Percentiles rank a stretch among this genome's conserved stretches.
phyloP scores from a whole-genome alignment of 2,113 vertebrate species.

The Strix uralensis region DNA sequence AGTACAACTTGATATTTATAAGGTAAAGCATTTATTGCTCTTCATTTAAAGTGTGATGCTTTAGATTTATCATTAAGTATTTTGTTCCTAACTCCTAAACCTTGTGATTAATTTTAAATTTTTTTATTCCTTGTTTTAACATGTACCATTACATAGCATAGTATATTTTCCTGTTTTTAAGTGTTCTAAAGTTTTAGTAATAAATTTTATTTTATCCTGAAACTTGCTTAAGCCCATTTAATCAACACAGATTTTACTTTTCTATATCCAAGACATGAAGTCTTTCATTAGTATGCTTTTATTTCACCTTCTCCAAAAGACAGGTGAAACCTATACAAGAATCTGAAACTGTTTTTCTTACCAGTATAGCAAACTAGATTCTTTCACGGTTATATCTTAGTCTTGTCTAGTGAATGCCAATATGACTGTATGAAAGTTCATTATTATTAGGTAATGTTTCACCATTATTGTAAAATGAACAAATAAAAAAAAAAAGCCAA shows the following conservation, averaged over 20 bases:
- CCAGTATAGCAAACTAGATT: background rate
- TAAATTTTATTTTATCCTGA: background rate
- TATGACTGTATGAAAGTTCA: background rate
- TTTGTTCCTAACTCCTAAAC: background rate
- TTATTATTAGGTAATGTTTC: background rate
- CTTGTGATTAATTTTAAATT: background rate
- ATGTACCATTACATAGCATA: background rate
- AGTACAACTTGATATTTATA: background rate
- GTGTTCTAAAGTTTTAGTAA: background rate
- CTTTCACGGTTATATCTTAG: background rate
- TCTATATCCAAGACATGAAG: background rate
- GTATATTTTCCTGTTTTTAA: background rate
- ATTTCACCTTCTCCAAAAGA: background rate
- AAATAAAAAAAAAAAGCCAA: background rate
- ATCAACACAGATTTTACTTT: background rate
- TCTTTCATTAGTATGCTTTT: background rate
- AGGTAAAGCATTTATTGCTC: background rate
- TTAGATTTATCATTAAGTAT: background rate
- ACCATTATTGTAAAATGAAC: background rate
- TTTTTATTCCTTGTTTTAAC: background rate
- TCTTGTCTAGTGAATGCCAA: background rate
- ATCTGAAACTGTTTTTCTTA: background rate
- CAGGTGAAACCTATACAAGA: background rate
- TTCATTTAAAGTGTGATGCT: background rate
- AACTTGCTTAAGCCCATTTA: background rate